Percentiles rank a stretch among this genome's conserved stretches.
Conservation (phyloP, 2,888 invertebrate species). For the Himalopsyche tibetana region DNA sequence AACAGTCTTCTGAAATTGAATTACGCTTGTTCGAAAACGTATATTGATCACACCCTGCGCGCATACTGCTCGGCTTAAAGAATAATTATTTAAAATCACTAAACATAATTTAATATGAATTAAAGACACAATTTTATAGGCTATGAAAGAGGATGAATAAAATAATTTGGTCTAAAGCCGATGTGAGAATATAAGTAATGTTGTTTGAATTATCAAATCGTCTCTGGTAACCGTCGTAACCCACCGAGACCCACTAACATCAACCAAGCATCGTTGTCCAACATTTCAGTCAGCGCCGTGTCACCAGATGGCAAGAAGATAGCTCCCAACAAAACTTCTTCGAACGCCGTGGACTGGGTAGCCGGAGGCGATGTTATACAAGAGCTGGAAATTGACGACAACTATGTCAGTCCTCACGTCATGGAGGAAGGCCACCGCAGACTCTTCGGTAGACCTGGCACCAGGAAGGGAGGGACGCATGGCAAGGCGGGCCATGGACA, state of each 20-base stretch:
- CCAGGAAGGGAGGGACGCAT: constrained; percentile 70
- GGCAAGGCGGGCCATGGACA: constrained; percentile 72
- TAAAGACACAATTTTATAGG: too few species aligned
- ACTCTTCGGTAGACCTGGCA: constrained; percentile 75
- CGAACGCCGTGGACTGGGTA: constrained; percentile 70
- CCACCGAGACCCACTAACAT: constrained; percentile 38
- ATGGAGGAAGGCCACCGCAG: constrained; percentile 76
- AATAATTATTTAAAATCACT: too few species aligned
- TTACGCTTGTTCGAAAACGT: too few species aligned
- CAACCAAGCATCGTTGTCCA: constrained; percentile 48
- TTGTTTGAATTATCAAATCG: neutral
- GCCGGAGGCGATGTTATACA: constrained; percentile 76
- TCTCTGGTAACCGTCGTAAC: neutral
- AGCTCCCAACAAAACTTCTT: constrained; percentile 56
- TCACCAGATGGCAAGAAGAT: constrained; percentile 61
- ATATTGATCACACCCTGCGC: too few species aligned
- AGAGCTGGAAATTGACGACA: constrained; percentile 76
- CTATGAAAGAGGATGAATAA: too few species aligned
- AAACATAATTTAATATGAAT: too few species aligned
- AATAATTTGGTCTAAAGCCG: too few species aligned
- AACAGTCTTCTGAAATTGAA: too few species aligned
- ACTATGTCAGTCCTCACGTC: constrained; percentile 77
- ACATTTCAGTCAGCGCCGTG: constrained; percentile 62
- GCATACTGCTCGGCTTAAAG: too few species aligned
- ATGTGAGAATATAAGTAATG: neutral